A percentile compares a stretch with the other conserved stretches of the same genome.
Evolutionary conservation across 2,888 invertebrate species (phyloP).

Genomic region (Microctonus aethiopoides): DNA sequence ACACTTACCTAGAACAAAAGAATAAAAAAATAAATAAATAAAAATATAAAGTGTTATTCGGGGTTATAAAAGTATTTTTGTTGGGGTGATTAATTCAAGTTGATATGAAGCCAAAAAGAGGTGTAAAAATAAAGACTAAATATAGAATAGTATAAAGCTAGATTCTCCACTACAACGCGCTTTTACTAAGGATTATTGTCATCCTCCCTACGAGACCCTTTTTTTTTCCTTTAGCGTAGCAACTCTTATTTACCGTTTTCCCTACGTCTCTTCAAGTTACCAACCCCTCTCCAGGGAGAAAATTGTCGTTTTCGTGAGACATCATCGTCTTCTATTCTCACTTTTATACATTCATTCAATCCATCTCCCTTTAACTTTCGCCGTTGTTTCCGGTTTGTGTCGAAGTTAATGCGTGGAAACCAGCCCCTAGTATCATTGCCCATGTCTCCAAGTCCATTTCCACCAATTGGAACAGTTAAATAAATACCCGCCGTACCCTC

Average conservation of each 20-base stretch:
- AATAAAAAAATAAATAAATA: neutral
- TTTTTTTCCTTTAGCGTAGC: constrained; percentile 10
- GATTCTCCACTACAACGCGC: constrained; percentile 9
- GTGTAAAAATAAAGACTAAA: neutral
- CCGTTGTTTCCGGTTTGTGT: constrained; percentile 24
- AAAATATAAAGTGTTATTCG: no score
- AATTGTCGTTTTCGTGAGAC: constrained; percentile 7
- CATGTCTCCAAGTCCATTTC: neutral
- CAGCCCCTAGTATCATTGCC: neutral
- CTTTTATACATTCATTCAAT: neutral
- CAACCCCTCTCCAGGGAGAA: neutral
- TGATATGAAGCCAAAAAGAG: neutral
- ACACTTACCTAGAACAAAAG: neutral
- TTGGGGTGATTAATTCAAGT: neutral
- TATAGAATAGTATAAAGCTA: neutral
- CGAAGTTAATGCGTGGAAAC: constrained; percentile 7
- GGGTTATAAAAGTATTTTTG: neutral
- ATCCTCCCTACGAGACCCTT: constrained; percentile 11
- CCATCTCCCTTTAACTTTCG: no score
- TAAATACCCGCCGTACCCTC: neutral
- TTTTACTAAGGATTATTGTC: constrained; percentile 17
- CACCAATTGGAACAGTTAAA: neutral
- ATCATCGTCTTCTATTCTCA: neutral
- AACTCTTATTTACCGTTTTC: neutral
- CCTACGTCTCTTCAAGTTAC: no score